These are phyloP conservation scores for Tipula lateralis DNA, from an alignment of 2,888 invertebrate genomes.

Conservation along the genomic window DNA sequence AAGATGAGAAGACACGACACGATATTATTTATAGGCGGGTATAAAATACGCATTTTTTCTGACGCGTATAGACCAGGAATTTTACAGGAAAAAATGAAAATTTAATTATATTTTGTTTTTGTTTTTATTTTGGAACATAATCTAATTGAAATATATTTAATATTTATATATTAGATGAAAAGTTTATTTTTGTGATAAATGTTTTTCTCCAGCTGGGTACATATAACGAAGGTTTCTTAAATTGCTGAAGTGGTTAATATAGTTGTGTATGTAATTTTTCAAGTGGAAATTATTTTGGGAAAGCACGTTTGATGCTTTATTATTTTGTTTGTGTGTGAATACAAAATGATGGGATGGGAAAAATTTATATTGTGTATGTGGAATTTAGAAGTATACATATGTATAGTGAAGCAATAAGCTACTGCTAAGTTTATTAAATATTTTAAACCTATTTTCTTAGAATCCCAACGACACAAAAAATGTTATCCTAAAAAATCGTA, in stretches of 20 bases:
- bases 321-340: neutral
- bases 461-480: neutral
- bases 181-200: neutral
- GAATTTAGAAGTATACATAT: neutral
- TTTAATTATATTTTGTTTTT: neutral
- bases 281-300: neutral
- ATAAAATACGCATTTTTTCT: neutral
- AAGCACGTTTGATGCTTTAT: neutral
- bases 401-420: neutral
- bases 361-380: neutral
- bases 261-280: neutral
- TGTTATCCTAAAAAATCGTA: neutral
- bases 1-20: neutral
- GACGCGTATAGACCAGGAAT: neutral
- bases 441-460: neutral
- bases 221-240: neutral
- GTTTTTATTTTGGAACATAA: neutral
- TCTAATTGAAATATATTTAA: slow-evolving; percentile 11
- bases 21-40: neutral
- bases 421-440: neutral
- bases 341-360: neutral
- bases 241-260: neutral
- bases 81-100: neutral
- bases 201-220: neutral
- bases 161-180: neutral